A percentile compares a stretch with the other conserved stretches of the same genome.
Conservation (phyloP, 2,113 vertebrate species). For the Lates calcarifer region DNA sequence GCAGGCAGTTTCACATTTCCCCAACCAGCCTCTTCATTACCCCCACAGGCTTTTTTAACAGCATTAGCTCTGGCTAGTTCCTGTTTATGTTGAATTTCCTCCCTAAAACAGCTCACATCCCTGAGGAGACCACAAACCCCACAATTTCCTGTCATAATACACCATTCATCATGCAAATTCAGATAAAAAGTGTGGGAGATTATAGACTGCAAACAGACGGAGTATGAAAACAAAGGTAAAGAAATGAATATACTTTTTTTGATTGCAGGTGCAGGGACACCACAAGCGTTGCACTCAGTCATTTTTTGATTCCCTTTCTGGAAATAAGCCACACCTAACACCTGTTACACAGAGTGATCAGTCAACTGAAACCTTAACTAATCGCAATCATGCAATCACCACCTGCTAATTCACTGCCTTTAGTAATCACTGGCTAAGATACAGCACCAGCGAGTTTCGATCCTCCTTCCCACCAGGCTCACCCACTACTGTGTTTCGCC, state of each 20-base stretch:
- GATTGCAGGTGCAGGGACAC: conserved; percentile 29
- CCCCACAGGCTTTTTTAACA: conserved; percentile 25
- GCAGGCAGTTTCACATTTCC: conserved; percentile 49
- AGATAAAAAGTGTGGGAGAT: background rate
- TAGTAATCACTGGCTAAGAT: conserved; percentile 28
- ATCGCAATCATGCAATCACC: conserved; percentile 19
- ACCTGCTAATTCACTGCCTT: conserved; percentile 34
- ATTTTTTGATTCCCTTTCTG: conserved; percentile 21
- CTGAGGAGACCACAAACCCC: conserved; percentile 41
- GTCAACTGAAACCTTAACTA: conserved; percentile 1
- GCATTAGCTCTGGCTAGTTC: conserved; percentile 47
- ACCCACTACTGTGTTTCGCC: conserved; percentile 9
- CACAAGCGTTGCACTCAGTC: background rate
- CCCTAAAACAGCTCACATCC: conserved; percentile 46
- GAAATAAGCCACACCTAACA: conserved; percentile 49
- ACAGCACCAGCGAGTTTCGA: background rate
- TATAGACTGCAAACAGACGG: background rate
- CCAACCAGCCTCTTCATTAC: conserved; percentile 5
- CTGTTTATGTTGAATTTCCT: conserved; percentile 68
- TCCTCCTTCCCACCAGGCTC: conserved; percentile 1
- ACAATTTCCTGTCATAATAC: conserved; percentile 51
- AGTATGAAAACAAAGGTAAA: background rate
- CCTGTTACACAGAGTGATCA: conserved; percentile 30
- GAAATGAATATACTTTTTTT: background rate
- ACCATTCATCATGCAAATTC: conserved; percentile 25